Conservation (phyloP, 2,113 vertebrate species). For the Bathybates hornii region DNA sequence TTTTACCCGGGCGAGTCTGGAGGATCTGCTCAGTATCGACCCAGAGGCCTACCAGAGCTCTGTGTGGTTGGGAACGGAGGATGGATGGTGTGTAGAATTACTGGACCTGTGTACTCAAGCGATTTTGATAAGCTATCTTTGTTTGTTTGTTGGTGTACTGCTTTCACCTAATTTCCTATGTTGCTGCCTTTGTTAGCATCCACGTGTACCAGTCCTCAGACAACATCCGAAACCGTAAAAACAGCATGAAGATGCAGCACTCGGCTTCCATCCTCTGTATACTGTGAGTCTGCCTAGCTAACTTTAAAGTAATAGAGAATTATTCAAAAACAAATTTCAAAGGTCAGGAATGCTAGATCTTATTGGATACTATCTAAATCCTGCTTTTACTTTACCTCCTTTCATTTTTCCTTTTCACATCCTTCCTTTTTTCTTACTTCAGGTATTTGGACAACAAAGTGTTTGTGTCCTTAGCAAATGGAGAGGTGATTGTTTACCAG, state of each 20-base stretch:
- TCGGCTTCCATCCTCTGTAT: conserved; percentile 87
- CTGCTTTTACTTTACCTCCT: background rate
- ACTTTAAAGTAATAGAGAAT: background rate
- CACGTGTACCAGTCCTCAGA: conserved; percentile 98
- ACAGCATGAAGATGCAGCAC: conserved; percentile 99
- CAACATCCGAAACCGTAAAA: conserved; percentile 97
- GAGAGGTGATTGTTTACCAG: conserved; percentile 91
- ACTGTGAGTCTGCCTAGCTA: conserved; percentile 76
- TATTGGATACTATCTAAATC: background rate
- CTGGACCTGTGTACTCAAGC: background rate
- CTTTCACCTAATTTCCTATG: background rate
- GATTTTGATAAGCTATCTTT: background rate
- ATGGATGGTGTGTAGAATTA: conserved; percentile 81
- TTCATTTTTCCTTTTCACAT: background rate
- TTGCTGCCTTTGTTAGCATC: conserved; percentile 74
- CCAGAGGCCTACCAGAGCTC: conserved; percentile 96
- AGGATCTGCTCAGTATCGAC: conserved; percentile 91
- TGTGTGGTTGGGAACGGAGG: conserved; percentile 96
- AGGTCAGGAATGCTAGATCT: background rate
- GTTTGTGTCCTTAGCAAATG: conserved; percentile 92
- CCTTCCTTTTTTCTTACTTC: background rate
- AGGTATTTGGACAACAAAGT: conserved; percentile 97
- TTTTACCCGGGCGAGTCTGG: conserved; percentile 90
- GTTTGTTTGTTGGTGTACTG: background rate
- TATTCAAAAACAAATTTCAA: background rate